Evolutionary conservation across 2,888 invertebrate species (phyloP).

Genomic region (Ennomos erosarius): DNA sequence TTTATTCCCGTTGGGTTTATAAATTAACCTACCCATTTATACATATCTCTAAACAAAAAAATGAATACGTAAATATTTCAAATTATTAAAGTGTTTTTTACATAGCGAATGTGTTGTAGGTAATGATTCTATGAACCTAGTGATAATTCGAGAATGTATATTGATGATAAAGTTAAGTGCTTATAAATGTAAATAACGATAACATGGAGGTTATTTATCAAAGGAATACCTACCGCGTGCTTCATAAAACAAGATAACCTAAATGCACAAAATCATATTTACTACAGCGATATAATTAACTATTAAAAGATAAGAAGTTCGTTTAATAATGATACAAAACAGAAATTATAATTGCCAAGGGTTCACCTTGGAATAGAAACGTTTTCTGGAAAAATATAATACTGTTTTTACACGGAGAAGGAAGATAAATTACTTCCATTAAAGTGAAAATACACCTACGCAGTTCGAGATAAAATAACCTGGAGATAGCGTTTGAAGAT

Average conservation of each 20-base stretch:
- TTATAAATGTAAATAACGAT: constrained; percentile 20
- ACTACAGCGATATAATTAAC: no score
- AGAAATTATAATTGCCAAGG: no score
- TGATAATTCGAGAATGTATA: neutral
- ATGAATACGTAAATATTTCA: no score
- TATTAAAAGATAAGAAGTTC: no score
- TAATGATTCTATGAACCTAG: neutral
- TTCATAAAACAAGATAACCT: constrained; percentile 21
- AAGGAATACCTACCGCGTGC: constrained; percentile 19
- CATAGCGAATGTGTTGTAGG: neutral
- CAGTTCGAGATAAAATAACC: neutral
- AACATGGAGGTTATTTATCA: constrained; percentile 23
- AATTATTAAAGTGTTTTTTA: no score
- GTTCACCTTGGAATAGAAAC: no score
- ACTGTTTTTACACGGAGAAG: neutral
- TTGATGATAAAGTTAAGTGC: constrained; percentile 15
- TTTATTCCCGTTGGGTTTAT: constrained; percentile 12
- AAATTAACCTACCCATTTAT: neutral
- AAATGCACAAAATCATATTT: constrained; percentile 17
- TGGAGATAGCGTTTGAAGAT: no score
- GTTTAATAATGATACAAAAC: no score
- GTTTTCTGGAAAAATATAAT: no score
- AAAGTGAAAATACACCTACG: constrained; percentile 5
- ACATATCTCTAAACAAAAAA: no score
- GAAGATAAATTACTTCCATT: constrained; percentile 22